A percentile compares a stretch with the other conserved stretches of the same genome.
phyloP scores from a whole-genome alignment of 2,797 vertebrate species.

The Lacerta viridis region DNA sequence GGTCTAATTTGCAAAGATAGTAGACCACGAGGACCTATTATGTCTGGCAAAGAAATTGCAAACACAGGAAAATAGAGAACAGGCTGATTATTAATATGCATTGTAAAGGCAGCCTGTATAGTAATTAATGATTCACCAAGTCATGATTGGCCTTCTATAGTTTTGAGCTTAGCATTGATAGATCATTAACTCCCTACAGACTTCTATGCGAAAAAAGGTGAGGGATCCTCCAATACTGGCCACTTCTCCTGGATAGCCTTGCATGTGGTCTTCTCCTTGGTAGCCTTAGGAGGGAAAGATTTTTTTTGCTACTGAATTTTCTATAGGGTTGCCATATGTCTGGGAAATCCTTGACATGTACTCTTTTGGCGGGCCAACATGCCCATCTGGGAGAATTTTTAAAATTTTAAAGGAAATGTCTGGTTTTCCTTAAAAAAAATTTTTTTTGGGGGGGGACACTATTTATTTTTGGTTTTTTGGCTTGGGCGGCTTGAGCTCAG shows the following conservation, averaged over 20 bases:
- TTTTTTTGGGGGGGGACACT: no score
- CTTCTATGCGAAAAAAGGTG: background rate
- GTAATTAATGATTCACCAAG: background rate
- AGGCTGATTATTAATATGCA: background rate
- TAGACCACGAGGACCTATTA: background rate
- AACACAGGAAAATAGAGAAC: background rate
- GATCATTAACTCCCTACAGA: no score
- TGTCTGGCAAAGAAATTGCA: background rate
- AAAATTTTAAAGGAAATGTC: no score
- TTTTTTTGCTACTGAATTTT: background rate
- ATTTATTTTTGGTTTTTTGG: no score
- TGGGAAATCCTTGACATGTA: no score
- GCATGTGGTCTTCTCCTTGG: background rate
- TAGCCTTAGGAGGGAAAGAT: background rate
- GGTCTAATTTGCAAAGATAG: conserved; percentile 5
- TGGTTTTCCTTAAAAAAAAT: no score
- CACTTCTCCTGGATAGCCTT: background rate
- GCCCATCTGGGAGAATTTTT: no score
- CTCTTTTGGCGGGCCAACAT: no score
- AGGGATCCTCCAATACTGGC: background rate
- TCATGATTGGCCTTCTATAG: background rate
- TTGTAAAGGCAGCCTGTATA: background rate
- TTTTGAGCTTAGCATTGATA: background rate
- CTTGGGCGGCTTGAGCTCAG: no score
- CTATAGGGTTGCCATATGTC: no score